phyloP scores from a whole-genome alignment of 2,797 vertebrate genomes.

The Melanotaenia trifasciata region DNA sequence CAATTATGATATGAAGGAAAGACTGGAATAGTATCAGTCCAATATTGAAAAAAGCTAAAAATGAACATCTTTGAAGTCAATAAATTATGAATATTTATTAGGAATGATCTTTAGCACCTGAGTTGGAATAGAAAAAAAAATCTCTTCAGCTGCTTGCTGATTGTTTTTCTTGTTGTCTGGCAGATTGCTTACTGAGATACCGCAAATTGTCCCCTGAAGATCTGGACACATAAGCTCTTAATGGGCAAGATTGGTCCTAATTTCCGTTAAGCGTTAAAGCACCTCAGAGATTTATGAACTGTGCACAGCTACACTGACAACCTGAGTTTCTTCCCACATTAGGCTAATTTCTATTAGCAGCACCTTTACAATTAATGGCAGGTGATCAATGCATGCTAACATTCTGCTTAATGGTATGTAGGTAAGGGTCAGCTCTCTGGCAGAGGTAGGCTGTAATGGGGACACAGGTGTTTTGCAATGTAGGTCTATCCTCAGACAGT shows the following conservation, averaged over 20 bases:
- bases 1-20: background rate
- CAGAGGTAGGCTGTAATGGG: conserved; percentile 72
- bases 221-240: conserved; percentile 57
- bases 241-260: conserved; percentile 64
- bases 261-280: conserved; percentile 69
- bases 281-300: conserved; percentile 61
- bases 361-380: conserved; percentile 53
- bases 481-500: conserved; percentile 76
- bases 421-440: conserved; percentile 71
- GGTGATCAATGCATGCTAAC: conserved; percentile 66
- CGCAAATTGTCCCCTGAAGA: conserved; percentile 64
- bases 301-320: conserved; percentile 36
- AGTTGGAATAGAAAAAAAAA: conserved; percentile 16
- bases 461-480: conserved; percentile 85
- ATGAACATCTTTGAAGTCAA: conserved; percentile 16
- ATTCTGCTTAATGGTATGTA: conserved; percentile 60
- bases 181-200: conserved; percentile 48
- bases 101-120: conserved; percentile 18
- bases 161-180: conserved; percentile 44
- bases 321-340: conserved; percentile 30
- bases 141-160: conserved; percentile 19
- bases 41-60: conserved; percentile 12
- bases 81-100: conserved; percentile 29
- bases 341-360: conserved; percentile 60
- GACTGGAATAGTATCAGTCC: conserved; percentile 7